Conservation (phyloP, 1,140 invertebrate genomes). For the Heliconius hermathena region DNA sequence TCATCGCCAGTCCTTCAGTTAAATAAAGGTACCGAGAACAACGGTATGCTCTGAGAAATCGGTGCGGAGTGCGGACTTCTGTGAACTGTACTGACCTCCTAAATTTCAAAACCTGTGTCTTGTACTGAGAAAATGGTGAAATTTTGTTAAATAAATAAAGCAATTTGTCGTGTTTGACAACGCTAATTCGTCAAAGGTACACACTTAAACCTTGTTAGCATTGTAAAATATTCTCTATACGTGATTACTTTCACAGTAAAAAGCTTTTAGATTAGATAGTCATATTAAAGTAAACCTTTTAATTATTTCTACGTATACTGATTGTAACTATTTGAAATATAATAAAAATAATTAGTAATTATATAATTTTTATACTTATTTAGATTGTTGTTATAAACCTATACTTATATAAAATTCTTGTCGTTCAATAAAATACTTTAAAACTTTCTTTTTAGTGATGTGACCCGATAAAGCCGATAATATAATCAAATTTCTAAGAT, state of each 20-base stretch:
- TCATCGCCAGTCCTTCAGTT: constrained; percentile 48
- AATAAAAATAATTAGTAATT: background rate
- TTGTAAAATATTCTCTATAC: background rate
- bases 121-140: constrained; percentile 18
- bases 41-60: constrained; percentile 62
- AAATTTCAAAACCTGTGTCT: constrained; percentile 20
- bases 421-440: background rate
- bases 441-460: background rate
- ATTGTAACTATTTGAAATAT: too few relatives aligned
- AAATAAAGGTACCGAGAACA: constrained; percentile 65
- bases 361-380: background rate
- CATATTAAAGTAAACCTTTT: background rate
- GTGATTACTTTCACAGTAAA: background rate
- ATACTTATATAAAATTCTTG: background rate
- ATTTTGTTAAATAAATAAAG: constrained; percentile 8
- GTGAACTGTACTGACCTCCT: constrained; percentile 36
- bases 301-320: background rate
- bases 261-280: background rate
- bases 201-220: background rate
- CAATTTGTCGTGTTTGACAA: background rate
- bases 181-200: background rate
- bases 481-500: background rate
- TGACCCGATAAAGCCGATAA: background rate
- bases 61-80: constrained; percentile 53
- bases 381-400: background rate